Evolutionary conservation across 2,888 invertebrate genomes (phyloP), one percentile per base, ranked within the genome.

Genomic region (Cephus nigrinus): DNA sequence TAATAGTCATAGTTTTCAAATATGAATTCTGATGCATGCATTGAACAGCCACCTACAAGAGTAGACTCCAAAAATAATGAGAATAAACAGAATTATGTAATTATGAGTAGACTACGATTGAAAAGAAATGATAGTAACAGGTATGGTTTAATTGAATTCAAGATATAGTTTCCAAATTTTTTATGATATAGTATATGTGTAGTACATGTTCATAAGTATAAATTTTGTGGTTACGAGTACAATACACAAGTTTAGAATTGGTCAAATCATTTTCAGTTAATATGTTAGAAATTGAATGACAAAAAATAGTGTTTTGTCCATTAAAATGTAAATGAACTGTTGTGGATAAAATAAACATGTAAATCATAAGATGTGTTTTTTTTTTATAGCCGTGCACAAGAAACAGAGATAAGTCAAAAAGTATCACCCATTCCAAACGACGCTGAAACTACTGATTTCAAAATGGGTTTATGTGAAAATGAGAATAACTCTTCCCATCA

Each of bases 101-200:
- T 35, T 30, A 36, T 68, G 75, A 35, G 76, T 35, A 81, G 78
- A 76, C 73, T 80, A 36, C 68, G 77, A n/a, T 34, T 79, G 31
- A 80, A 75, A 75, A 78, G 73, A 74, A 73, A 32, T 15, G 75
- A 75, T 69, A 78, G 68, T 11, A 73, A 78, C 77, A 82, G 82
- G 82, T 82, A 82, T 75, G 80, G 23, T 23, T 55, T 23, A 23
- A 55, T 55, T 55, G 36, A 36, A 15, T 36, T 9, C 55, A 23
- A 55, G 23, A 55, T 55, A 23, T 9, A 55, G 55, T 55, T 55
- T 23, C 23, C 55, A 55, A 55, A 55, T 55, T 23, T 55, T 23
- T 9, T 9, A 9, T 55, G 5, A 2, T 23, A 55, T 55, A 9
- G 23, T 55, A 9, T 23, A 55, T 55, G 2, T 23, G 9, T 55